Evolutionary conservation across 2,888 invertebrate genomes (phyloP).

Genomic region (Artemia sinica): DNA sequence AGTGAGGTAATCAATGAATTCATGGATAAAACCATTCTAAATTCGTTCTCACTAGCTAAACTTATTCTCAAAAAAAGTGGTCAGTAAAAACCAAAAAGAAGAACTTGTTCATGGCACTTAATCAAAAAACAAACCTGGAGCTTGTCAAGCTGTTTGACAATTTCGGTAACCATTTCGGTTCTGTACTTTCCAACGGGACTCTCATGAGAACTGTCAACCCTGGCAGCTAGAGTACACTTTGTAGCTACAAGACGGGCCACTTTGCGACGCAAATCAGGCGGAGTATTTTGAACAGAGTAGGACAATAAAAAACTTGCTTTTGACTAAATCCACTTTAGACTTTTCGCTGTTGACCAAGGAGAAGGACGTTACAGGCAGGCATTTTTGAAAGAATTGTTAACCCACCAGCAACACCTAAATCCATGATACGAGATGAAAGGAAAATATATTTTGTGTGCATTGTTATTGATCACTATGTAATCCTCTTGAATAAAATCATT

Average conservation of each 20-base stretch:
- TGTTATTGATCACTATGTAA: too few species aligned
- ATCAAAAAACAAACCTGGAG: constrained; percentile 38
- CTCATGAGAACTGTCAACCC: constrained; percentile 89
- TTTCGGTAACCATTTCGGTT: constrained; percentile 60
- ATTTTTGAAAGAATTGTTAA: constrained; percentile 84
- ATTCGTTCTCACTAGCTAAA: too few species aligned
- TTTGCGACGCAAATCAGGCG: constrained; percentile 79
- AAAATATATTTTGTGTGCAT: too few species aligned
- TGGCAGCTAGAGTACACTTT: constrained; percentile 79
- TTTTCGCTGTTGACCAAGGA: constrained; percentile 79
- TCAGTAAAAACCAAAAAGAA: too few species aligned
- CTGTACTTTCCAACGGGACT: constrained; percentile 71
- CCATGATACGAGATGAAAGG: too few species aligned
- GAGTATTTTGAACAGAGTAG: constrained; percentile 82
- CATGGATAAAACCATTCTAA: too few species aligned
- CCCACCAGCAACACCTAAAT: constrained; percentile 69
- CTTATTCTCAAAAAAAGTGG: too few species aligned
- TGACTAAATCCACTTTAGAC: constrained; percentile 87
- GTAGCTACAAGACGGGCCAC: constrained; percentile 82
- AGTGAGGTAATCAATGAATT: too few species aligned
- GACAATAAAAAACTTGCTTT: constrained; percentile 68
- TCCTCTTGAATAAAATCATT: too few species aligned
- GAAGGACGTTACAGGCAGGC: constrained; percentile 86
- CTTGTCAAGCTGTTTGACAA: constrained; percentile 91
- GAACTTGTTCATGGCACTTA: too few species aligned